Evolutionary conservation across 2,113 vertebrate species (phyloP), one percentile per base, ranked within the genome.

Genomic region (Noctilio leporinus): DNA sequence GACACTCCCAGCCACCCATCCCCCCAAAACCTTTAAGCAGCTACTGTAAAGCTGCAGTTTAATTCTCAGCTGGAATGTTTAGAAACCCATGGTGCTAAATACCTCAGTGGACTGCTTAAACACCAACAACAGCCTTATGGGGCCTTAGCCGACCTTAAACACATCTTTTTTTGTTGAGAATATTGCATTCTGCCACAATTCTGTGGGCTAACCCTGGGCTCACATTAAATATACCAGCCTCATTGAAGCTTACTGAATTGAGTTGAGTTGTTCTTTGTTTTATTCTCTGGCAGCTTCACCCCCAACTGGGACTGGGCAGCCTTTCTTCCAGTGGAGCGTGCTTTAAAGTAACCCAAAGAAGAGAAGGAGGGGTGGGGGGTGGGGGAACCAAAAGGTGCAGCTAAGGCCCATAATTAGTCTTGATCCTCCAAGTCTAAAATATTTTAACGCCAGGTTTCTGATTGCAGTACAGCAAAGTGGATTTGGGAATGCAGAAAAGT

Each of bases 381-480:
- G 89, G 91, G 95, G 64, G 98, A 98, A 99, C 98, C 98, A 99
- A 99, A 99, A 98, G 99, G 99, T 99, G 98, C 98, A 99, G 99
- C 98, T 99, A 99, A 99, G 98, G 98, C 98, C 98, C 98, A 98
- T 99, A 99, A 99, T 99, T 99, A 99, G 99, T 98, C 99, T 99
- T 99, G 99, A 99, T 99, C 99, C 98, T 99, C 97, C 96, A 98
- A 98, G 98, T 99, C 99, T 99, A 99, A 99, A 99, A 99, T 99
- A 99, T 99, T 99, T 99, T 99, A 99, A 99, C 97, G 98, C 98
- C 99, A 99, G 99, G 99, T 99, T 99, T 99, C 99, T 99, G 99
- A 98, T 99, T 99, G 99, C 99, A 99, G 98, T 98, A 73, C 97
- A 35, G 98, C 98, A 99, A 99, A 99, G 98, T 99, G 98, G 98